Evolutionary conservation across 2,888 invertebrate genomes (phyloP).

Genomic region (Zaprionus lineosus): DNA sequence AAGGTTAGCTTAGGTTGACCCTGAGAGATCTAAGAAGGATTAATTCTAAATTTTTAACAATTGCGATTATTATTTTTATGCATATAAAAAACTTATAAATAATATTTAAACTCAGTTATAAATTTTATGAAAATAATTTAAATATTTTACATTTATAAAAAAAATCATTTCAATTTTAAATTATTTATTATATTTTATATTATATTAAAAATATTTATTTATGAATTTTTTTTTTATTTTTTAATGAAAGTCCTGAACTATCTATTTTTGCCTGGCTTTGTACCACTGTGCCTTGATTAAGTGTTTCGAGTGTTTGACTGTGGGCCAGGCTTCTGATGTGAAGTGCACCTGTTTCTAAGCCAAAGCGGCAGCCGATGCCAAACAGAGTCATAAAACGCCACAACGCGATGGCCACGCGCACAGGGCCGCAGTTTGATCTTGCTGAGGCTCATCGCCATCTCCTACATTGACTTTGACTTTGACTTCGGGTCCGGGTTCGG

Average conservation of each 20-base stretch:
- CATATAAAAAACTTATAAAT: no score
- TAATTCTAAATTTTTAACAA: no score
- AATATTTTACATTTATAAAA: no score
- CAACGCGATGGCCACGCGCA: conserved; percentile 67
- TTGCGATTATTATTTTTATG: no score
- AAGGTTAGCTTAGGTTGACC: no score
- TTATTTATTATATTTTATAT: neutral
- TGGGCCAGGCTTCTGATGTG: conserved; percentile 67
- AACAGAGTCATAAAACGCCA: conserved; percentile 77
- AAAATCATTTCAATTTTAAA: neutral
- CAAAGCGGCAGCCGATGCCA: conserved; percentile 58
- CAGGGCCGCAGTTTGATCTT: conserved; percentile 32
- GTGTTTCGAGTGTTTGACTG: conserved; percentile 57
- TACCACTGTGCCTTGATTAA: conserved; percentile 57
- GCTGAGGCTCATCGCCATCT: neutral
- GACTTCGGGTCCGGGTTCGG: no score
- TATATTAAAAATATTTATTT: neutral
- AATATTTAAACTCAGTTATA: no score
- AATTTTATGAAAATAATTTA: no score
- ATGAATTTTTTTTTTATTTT: neutral
- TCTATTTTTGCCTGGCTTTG: neutral
- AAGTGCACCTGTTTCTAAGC: conserved; percentile 75
- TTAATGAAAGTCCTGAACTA: neutral
- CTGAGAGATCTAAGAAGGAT: no score
- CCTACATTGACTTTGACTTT: no score